Evolutionary conservation across 2,797 vertebrate genomes (phyloP).

Genomic region (Oreortyx pictus): DNA sequence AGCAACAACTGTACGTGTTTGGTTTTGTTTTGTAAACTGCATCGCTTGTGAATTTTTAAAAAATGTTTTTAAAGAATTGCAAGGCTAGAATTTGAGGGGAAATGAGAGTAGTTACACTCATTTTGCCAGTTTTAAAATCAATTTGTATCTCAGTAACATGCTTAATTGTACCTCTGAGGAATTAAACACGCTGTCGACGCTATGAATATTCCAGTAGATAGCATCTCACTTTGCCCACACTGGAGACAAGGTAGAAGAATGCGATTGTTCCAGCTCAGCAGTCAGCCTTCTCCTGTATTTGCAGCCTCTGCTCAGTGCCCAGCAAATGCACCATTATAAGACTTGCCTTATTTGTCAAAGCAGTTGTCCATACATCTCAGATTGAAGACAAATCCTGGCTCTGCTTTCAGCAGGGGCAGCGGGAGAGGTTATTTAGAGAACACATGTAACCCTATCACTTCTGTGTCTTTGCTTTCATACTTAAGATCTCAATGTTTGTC

Average conservation of each 20-base stretch:
- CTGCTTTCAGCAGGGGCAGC: not conserved
- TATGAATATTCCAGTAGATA: not conserved
- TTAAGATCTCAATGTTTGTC: not conserved
- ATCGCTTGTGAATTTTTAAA: not conserved
- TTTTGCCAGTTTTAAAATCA: not conserved
- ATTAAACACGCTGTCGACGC: not conserved
- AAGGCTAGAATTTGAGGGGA: not conserved
- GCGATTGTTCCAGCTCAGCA: not conserved
- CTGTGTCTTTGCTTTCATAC: not conserved
- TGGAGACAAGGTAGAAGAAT: not conserved
- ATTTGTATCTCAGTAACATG: not conserved
- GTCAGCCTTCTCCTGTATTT: not conserved
- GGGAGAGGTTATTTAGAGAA: not conserved
- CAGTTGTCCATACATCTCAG: not conserved
- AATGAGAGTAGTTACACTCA: not conserved
- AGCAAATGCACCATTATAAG: not conserved
- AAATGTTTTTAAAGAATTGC: not conserved
- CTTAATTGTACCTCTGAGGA: not conserved
- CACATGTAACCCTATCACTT: not conserved
- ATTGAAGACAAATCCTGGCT: not conserved
- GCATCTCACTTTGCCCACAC: not conserved
- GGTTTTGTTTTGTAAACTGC: not conserved
- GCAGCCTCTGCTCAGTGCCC: not conserved
- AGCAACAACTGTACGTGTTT: not conserved
- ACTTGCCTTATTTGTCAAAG: not conserved